Evolutionary conservation across 2,113 vertebrate genomes (phyloP).

Genomic region (Sterrhoptilus dennistouni): DNA sequence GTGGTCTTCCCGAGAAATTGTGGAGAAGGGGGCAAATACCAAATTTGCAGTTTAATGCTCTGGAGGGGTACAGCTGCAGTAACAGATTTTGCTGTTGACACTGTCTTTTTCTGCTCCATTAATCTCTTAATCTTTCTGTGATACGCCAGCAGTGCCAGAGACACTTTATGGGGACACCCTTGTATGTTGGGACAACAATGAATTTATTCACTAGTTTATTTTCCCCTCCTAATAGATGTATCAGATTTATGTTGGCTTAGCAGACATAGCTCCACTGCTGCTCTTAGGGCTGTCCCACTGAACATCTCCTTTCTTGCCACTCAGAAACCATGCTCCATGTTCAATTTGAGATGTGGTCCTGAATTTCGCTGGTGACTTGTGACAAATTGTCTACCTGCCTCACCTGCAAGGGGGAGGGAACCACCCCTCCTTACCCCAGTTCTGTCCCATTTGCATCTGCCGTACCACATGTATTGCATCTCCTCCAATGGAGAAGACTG

Average conservation of each 20-base stretch:
- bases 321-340: not conserved
- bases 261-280: not conserved
- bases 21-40: not conserved
- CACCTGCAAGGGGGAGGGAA: not conserved
- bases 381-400: not conserved
- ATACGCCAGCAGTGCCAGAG: not conserved
- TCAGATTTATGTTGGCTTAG: not conserved
- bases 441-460: not conserved
- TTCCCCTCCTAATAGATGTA: not conserved
- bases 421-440: not conserved
- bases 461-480: not conserved
- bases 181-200: not conserved
- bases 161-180: not conserved
- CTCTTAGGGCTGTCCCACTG: not conserved
- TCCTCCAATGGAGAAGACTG: not conserved
- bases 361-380: not conserved
- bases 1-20: accelerated
- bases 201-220: not conserved
- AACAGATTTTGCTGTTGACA: not conserved
- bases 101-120: not conserved
- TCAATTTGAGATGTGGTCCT: not conserved
- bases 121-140: not conserved
- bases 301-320: not conserved
- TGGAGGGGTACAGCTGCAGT: not conserved
- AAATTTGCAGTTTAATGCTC: not conserved